Evolutionary conservation across 1,140 invertebrate species (phyloP).

Genomic region (Drosophila ohnishii): DNA sequence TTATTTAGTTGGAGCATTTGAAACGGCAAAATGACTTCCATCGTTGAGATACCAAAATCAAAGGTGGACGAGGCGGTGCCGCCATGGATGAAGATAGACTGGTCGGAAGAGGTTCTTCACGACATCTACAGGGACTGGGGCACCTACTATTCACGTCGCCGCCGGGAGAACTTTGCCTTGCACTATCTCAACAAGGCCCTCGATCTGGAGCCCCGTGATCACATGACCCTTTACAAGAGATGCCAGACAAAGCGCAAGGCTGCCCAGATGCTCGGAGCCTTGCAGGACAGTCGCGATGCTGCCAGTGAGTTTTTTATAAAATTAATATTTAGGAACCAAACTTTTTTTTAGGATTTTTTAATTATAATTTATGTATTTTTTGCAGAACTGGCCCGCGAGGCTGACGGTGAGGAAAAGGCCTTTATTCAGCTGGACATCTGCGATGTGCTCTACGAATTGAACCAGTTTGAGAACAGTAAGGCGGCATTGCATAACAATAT

Average conservation of each 20-base stretch:
- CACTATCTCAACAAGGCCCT: slow-evolving; percentile 70
- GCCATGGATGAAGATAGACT: slow-evolving; percentile 63
- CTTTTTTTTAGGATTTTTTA: neutral
- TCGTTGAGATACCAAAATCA: slow-evolving; percentile 37
- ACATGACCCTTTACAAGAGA: slow-evolving; percentile 64
- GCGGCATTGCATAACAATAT: slow-evolving; percentile 68
- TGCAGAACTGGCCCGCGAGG: slow-evolving; percentile 30
- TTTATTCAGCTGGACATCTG: slow-evolving; percentile 68
- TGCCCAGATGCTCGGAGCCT: slow-evolving; percentile 60
- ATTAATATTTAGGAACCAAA: neutral
- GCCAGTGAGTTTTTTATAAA: slow-evolving; percentile 36
- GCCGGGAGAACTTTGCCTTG: slow-evolving; percentile 62
- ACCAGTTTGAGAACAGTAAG: slow-evolving; percentile 67
- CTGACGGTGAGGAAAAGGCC: slow-evolving; percentile 31
- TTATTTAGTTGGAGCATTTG: neutral
- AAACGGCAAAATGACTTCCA: slow-evolving; percentile 53
- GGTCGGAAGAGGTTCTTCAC: slow-evolving; percentile 60
- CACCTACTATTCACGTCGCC: slow-evolving; percentile 65
- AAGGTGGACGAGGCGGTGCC: slow-evolving; percentile 24
- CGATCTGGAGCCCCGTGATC: slow-evolving; percentile 48
- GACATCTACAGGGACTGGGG: slow-evolving; percentile 73
- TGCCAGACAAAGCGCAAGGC: slow-evolving; percentile 68
- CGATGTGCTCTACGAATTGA: slow-evolving; percentile 74
- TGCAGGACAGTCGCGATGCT: slow-evolving; percentile 55
- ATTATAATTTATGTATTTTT: neutral